phyloP scores from a whole-genome alignment of 2,797 vertebrate species.

The Bovichtus diacanthus region DNA sequence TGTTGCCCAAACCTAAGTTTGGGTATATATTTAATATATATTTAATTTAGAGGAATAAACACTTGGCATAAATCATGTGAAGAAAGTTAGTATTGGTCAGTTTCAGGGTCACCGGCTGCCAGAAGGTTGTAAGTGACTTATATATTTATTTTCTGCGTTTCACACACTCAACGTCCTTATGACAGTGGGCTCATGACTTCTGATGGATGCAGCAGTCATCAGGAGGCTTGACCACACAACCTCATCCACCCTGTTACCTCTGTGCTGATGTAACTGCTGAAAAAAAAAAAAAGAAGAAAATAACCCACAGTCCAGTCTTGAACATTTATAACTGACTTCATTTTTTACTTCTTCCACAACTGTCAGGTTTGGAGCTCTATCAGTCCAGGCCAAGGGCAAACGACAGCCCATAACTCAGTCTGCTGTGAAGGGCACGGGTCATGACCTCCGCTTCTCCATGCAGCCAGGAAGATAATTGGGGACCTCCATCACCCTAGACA shows the following conservation, averaged over 20 bases:
- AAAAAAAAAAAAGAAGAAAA: no score
- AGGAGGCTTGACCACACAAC: background rate
- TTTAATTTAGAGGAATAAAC: background rate
- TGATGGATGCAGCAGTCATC: conserved; percentile 7
- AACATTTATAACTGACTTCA: conserved; percentile 16
- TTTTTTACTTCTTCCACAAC: conserved; percentile 30
- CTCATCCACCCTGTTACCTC: background rate
- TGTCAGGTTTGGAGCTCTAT: conserved; percentile 33
- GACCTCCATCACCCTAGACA: conserved; percentile 53
- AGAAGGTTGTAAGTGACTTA: background rate
- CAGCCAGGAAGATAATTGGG: conserved; percentile 62
- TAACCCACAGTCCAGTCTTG: no score
- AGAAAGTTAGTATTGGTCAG: background rate
- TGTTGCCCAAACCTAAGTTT: accelerated
- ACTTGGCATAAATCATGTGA: background rate
- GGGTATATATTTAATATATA: no score
- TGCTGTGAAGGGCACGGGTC: conserved; percentile 31
- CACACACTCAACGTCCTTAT: background rate
- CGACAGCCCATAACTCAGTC: conserved; percentile 32
- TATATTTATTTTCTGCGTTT: background rate
- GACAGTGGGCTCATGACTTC: background rate
- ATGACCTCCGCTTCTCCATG: conserved; percentile 32
- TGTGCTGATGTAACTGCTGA: background rate
- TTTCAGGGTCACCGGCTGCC: background rate
- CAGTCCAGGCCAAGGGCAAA: conserved; percentile 37